Evolutionary conservation across 2,113 vertebrate genomes (phyloP).

Genomic region (Platysteira castanea): DNA sequence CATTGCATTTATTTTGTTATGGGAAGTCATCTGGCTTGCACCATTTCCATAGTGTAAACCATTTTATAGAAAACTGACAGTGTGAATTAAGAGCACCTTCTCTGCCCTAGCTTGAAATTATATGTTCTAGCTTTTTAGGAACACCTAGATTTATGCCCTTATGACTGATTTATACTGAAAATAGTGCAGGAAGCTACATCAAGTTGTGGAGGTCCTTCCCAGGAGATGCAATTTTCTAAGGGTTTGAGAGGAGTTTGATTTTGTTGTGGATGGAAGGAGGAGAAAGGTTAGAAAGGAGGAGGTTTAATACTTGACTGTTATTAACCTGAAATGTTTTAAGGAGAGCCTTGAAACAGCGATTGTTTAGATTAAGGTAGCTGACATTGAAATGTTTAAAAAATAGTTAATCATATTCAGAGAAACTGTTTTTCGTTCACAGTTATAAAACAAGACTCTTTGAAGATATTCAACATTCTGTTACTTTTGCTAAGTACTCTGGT

Average conservation of each 20-base stretch:
- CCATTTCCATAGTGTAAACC: neutral
- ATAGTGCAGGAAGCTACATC: neutral
- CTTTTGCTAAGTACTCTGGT: neutral
- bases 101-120: neutral
- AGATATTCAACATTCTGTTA: neutral
- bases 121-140: neutral
- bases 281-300: neutral
- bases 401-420: neutral
- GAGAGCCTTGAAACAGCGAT: neutral
- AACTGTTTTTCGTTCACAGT: neutral
- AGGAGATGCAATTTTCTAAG: neutral
- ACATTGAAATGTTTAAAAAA: neutral
- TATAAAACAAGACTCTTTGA: neutral
- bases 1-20: neutral
- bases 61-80: neutral
- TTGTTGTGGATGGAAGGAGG: neutral
- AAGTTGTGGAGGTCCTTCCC: neutral
- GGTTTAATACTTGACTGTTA: neutral
- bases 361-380: neutral
- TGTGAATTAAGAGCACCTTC: neutral
- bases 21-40: neutral
- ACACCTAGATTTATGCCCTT: neutral
- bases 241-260: neutral
- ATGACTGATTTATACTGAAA: neutral
- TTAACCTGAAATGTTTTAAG: neutral